phyloP scores from a whole-genome alignment of 2,797 vertebrate genomes.

The Peromyscus nudipes region DNA sequence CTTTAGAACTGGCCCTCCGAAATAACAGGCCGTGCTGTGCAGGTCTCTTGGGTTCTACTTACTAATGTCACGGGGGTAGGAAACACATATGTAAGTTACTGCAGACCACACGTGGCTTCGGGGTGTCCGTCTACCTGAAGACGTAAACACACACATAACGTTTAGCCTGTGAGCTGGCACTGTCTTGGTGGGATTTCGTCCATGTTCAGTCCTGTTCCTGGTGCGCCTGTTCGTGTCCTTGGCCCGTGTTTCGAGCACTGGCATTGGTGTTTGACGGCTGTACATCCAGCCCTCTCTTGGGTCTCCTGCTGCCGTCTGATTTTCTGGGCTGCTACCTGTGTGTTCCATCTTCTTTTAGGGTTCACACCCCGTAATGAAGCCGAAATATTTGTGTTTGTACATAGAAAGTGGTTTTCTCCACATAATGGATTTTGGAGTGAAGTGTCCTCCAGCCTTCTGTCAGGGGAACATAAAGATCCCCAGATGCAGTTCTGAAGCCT shows the following conservation, averaged over 20 bases:
- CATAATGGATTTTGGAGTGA: neutral
- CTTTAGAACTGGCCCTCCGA: neutral
- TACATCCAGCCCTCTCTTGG: neutral
- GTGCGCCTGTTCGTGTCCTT: neutral
- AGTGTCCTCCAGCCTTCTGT: neutral
- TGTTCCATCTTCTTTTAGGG: neutral
- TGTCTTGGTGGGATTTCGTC: neutral
- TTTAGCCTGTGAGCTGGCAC: neutral
- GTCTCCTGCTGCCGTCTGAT: neutral
- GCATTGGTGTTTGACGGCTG: neutral
- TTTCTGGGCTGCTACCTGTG: neutral
- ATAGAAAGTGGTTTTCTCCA: neutral
- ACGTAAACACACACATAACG: neutral
- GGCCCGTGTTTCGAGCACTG: accelerated
- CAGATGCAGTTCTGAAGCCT: neutral
- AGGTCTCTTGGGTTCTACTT: neutral
- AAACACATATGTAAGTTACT: neutral
- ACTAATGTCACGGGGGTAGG: neutral
- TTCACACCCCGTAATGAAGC: neutral
- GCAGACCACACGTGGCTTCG: neutral
- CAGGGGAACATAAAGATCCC: neutral
- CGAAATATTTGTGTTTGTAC: neutral
- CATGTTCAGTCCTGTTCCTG: neutral
- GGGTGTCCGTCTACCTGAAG: neutral
- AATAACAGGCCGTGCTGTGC: neutral